Evolutionary conservation across 2,888 invertebrate genomes (phyloP), one percentile per base, ranked within the genome.

Genomic region (Hipparchia semele): DNA sequence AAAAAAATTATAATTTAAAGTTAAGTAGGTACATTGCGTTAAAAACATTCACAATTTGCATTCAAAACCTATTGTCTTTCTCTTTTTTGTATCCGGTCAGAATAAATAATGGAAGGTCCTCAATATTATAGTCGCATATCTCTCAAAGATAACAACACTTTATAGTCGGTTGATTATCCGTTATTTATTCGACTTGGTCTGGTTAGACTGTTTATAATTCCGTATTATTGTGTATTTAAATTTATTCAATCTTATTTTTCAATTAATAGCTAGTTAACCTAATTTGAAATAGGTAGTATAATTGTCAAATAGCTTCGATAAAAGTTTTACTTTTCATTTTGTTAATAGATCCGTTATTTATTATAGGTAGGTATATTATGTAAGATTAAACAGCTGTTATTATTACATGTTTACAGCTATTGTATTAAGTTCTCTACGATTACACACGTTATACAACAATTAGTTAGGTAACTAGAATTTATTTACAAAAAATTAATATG

Each of bases 131-230:
- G 13, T 62, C 73, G 53, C 56, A 59, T 77, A 76, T 76, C 73
- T 65, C 72, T 73, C 65, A 67, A 71, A 78, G 78, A 81, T 78
- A 81, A 80, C 73, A 77, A 75, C 78, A 76, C 74, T 77, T 79
- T 77, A 79, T 71, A 79, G 72, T 76, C 60, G 68, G 70, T 71
- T 78, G 78, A 81, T 80, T 75, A 78, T 77, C 68, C 46, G 60
- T 75, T 77, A 78, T 79, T 79, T 80, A 81, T 81, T 81, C 77
- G 81, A 79, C 80, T 81, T 78, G 80, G 76, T 76, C 68, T 74
- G 73, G 67, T 77, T 65, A 76, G 70, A 74, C 73, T 79, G 78
- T 76, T 77, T 74, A 75, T 78, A 79, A 74, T 58, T 70, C 70
- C 71, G 60, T 60, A 67, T 58, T 61, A 59, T 65, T 58, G 46